These are phyloP conservation scores for Scaptomyza reducta DNA, from an alignment of 2,888 invertebrate genomes.

Conservation along the genomic window DNA sequence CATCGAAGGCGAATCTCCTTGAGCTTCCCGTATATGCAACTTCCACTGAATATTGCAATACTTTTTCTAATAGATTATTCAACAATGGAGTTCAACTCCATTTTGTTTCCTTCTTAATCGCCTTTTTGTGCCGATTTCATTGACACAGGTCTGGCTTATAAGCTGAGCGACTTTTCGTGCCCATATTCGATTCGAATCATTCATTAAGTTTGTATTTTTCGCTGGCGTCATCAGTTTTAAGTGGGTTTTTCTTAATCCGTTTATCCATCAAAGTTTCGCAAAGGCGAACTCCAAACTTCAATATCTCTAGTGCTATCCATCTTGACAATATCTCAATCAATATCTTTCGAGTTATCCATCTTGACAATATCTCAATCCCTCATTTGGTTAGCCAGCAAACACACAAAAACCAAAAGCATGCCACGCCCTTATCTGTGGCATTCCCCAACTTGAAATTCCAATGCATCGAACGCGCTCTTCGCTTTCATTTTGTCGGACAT, in stretches of 20 bases:
- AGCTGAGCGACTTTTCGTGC: constrained; percentile 5
- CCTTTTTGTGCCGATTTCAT: constrained; percentile 53
- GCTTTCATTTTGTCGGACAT: constrained; percentile 70
- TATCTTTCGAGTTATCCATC: constrained; percentile 2
- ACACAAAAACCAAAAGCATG: constrained; percentile 1
- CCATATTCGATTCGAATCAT: constrained; percentile 44
- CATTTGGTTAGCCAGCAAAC: constrained; percentile 1
- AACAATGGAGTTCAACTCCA: not conserved
- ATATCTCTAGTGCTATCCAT: constrained; percentile 4
- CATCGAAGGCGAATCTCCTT: constrained; percentile 1
- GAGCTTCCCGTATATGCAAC: no score
- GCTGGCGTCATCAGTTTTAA: constrained; percentile 48
- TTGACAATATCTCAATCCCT: constrained; percentile 1
- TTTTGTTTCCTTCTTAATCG: constrained; percentile 24
- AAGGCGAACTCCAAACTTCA: constrained; percentile 40
- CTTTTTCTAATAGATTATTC: no score
- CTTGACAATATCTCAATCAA: not conserved
- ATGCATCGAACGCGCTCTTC: constrained; percentile 37
- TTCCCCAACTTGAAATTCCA: constrained; percentile 39
- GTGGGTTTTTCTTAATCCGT: constrained; percentile 33
- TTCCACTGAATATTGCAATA: no score
- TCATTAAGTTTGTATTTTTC: constrained; percentile 40
- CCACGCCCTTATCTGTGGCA: constrained; percentile 44
- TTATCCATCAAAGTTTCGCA: constrained; percentile 38
- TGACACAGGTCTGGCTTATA: no score